Evolutionary conservation across 1,140 invertebrate genomes (phyloP), one percentile per base, ranked within the genome.

Genomic region (Drosophila simulans): DNA sequence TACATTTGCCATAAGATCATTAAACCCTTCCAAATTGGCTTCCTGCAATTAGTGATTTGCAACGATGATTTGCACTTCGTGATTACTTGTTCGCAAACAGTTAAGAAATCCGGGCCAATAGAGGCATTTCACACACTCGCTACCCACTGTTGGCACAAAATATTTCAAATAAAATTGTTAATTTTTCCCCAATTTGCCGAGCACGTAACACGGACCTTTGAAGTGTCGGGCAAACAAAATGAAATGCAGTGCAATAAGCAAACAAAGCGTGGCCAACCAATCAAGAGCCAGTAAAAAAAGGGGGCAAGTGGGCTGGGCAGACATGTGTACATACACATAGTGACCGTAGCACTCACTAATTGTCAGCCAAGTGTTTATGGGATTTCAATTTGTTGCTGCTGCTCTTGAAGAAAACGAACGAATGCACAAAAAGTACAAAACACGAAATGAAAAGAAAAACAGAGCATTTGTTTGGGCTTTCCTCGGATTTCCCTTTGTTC

Each of bases 301-400:
- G 46, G 46, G 25, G 1, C 17, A 5, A 48, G 4, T 5, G 53
- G 27, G 63, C 45, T 34, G 10, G 2, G 1, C 37, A 39, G n/a
- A 55, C 43, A 10, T 15, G 37, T 57, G 13, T n/a, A 13, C 20
- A 31, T 11, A 39, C 62, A n/a, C 59, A 57, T 63, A 75, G 54
- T 66, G 62, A 54, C 65, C 76, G 55, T 57, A 84, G 66, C 68
- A 82, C 49, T 74, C 62, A 83, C 84, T 89, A 83, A 86, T 86
- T 86, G 83, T 83, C 83, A 79, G 79, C 46, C 51, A 72, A 83
- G 83, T 72, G 75, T 78, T 88, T 82, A 78, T 88, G 63, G 62
- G 60, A 58, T 78, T 88, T 78, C 69, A 71, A 77, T 77, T 85
- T 78, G 54, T 53, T 79, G 69, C 60, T 79, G 79, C 75, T 52